These are phyloP conservation scores for Sebastes ruberrimus DNA, from an alignment of 2,797 vertebrate species.

Conservation along the genomic window DNA sequence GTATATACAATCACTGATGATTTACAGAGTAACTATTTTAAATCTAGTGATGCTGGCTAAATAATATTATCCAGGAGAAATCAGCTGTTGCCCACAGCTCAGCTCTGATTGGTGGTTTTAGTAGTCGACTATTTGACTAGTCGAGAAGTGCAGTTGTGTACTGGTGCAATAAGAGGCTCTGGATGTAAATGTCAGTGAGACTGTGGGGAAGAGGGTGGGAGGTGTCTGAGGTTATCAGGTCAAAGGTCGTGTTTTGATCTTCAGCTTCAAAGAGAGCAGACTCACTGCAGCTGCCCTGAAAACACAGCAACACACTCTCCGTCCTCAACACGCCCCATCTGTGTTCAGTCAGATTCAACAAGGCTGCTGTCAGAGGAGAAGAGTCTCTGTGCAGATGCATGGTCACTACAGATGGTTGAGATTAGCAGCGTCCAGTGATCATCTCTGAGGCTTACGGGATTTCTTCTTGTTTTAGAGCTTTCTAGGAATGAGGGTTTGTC, in stretches of 20 bases:
- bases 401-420: background rate
- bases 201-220: background rate
- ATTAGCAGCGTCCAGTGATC: background rate
- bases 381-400: background rate
- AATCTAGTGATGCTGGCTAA: background rate
- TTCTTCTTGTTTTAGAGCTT: too few relatives aligned
- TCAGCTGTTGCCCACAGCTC: background rate
- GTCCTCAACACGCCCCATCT: background rate
- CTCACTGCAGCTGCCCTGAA: slow-evolving; percentile 39
- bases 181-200: slow-evolving; percentile 10
- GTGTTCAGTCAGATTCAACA: background rate
- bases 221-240: slow-evolving; percentile 30
- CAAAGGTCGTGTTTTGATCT: slow-evolving; percentile 60
- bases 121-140: background rate
- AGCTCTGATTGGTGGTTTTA: background rate
- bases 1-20: background rate
- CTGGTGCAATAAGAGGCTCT: background rate
- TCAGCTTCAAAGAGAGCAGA: slow-evolving; percentile 57
- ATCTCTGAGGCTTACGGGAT: background rate
- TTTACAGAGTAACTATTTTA: background rate
- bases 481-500: background rate
- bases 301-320: slow-evolving; percentile 14
- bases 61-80: background rate
- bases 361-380: background rate
- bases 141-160: background rate